A percentile compares a stretch with the other conserved stretches of the same genome.
Evolutionary conservation across 1,140 invertebrate species (phyloP).

Genomic region (Ylistrum balloti): DNA sequence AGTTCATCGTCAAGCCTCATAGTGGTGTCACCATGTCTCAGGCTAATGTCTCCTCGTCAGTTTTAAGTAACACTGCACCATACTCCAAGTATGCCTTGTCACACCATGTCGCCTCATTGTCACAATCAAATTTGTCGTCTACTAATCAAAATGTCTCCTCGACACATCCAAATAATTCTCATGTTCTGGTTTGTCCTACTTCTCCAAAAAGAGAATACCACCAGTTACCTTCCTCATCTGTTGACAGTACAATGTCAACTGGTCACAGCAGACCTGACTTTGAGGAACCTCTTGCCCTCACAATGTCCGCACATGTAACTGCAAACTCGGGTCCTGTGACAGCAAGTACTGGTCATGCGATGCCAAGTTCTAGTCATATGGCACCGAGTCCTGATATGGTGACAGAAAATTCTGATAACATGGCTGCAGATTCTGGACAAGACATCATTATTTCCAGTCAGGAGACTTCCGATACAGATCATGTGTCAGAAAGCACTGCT

Average conservation of each 20-base stretch:
- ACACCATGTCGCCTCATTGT: not conserved
- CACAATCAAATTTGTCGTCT: not conserved
- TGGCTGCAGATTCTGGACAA: not conserved
- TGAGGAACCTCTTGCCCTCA: constrained; percentile 1
- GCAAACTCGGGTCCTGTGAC: not conserved
- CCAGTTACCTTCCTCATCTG: not conserved
- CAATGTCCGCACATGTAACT: not conserved
- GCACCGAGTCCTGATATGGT: not conserved
- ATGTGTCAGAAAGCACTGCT: not conserved
- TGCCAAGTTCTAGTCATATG: not conserved
- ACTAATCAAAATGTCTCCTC: not conserved
- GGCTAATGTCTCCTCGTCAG: not conserved
- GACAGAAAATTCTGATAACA: not conserved
- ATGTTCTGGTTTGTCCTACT: not conserved
- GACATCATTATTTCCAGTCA: not conserved
- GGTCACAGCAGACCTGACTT: not conserved
- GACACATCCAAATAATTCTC: not conserved
- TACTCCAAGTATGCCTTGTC: constrained; percentile 6
- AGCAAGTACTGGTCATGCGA: not conserved
- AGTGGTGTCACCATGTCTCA: not conserved
- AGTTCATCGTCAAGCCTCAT: not conserved
- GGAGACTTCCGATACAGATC: not conserved
- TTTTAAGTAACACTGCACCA: not conserved
- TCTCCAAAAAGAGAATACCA: not conserved
- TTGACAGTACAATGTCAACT: not conserved